Conservation (phyloP, 2,113 vertebrate species). For the Pelodiscus sinensis region DNA sequence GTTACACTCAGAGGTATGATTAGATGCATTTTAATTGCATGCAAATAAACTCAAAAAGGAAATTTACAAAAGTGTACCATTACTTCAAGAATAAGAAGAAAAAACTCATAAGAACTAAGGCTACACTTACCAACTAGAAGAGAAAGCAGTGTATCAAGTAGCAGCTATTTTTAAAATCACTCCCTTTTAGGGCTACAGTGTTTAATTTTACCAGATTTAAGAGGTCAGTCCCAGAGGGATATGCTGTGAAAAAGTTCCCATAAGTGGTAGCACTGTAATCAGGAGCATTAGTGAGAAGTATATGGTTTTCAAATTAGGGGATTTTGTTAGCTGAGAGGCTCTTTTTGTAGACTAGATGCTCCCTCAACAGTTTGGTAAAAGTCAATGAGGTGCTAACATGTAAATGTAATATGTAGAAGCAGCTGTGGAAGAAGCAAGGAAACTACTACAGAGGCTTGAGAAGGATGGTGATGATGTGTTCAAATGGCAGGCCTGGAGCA, state of each 20-base stretch:
- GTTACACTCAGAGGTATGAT: background rate
- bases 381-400: background rate
- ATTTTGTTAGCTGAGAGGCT: too few species aligned
- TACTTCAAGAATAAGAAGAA: background rate
- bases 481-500: background rate
- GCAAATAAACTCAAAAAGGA: background rate
- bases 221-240: background rate
- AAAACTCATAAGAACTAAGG: background rate
- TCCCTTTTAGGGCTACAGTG: background rate
- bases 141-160: background rate
- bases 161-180: background rate
- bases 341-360: background rate
- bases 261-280: background rate
- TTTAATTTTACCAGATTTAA: background rate
- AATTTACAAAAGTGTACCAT: background rate
- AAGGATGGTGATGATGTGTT: background rate
- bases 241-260: background rate
- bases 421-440: background rate
- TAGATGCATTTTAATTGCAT: background rate
- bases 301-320: background rate
- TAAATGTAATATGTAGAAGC: background rate
- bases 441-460: background rate
- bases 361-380: background rate
- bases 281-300: background rate
- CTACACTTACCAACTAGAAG: accelerated